Evolutionary conservation across 2,113 vertebrate species (phyloP).

Genomic region (Colinus virginianus): DNA sequence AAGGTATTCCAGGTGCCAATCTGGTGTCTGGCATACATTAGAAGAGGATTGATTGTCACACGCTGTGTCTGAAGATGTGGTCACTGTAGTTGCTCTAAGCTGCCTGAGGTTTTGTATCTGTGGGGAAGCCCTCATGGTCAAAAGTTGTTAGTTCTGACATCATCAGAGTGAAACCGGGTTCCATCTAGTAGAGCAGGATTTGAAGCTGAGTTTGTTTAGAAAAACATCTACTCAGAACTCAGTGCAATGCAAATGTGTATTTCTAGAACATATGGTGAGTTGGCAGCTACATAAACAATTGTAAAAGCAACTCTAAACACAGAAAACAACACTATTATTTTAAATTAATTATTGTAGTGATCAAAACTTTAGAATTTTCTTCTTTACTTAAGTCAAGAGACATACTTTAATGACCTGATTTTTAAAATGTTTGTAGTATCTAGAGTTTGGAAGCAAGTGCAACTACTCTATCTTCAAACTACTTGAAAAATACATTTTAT

Average conservation of each 20-base stretch:
- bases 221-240: not conserved
- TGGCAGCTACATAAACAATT: not conserved
- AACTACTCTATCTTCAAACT: not conserved
- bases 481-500: not conserved
- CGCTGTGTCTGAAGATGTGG: not conserved
- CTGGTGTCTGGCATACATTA: not conserved
- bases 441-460: not conserved
- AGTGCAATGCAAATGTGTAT: not conserved
- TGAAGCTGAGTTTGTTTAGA: not conserved
- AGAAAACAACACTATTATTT: not conserved
- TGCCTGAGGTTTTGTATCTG: not conserved
- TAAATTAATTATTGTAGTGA: not conserved
- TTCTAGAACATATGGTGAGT: not conserved
- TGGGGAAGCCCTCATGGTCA: not conserved
- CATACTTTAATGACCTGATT: not conserved
- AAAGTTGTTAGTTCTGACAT: not conserved
- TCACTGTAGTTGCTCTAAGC: not conserved
- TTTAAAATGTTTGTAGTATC: not conserved
- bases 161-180: not conserved
- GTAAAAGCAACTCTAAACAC: not conserved
- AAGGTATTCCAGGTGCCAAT: not conserved
- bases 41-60: not conserved
- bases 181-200: not conserved
- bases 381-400: not conserved
- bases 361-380: not conserved